A percentile compares a stretch with the other conserved stretches of the same genome.
Conservation (phyloP, 2,888 invertebrate species). For the Limnephilus rhombicus region DNA sequence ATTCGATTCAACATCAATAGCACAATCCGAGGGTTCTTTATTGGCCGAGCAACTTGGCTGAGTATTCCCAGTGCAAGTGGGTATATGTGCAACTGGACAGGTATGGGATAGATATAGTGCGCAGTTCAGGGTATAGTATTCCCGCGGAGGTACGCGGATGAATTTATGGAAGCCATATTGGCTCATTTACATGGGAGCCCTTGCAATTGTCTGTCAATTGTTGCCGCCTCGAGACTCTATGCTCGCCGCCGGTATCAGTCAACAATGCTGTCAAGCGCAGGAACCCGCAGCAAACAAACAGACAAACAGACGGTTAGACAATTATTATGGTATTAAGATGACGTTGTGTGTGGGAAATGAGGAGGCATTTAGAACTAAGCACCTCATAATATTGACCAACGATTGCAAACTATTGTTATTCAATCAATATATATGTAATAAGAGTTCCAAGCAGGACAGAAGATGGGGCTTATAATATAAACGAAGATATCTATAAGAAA, state of each 20-base stretch:
- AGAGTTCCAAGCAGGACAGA: background rate
- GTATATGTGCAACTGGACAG: background rate
- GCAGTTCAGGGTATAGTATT: background rate
- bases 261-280: conserved; percentile 17
- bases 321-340: conserved; percentile 6
- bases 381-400: background rate
- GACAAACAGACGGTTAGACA: background rate
- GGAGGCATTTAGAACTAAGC: background rate
- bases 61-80: background rate
- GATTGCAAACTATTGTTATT: background rate
- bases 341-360: background rate
- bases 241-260: conserved; percentile 44
- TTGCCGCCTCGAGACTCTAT: conserved; percentile 48
- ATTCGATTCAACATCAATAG: conserved; percentile 61
- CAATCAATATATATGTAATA: background rate
- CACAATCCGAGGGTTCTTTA: conserved; percentile 59
- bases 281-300: conserved; percentile 4
- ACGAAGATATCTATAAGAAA: background rate
- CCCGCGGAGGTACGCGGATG: conserved; percentile 47
- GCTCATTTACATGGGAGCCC: conserved; percentile 60
- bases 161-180: conserved; percentile 57
- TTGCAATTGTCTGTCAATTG: conserved; percentile 56
- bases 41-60: conserved; percentile 46
- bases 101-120: background rate
- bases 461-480: background rate